These are phyloP conservation scores for Cryptocephalus primarius DNA, from an alignment of 2,888 invertebrate genomes.

Conservation along the genomic window DNA sequence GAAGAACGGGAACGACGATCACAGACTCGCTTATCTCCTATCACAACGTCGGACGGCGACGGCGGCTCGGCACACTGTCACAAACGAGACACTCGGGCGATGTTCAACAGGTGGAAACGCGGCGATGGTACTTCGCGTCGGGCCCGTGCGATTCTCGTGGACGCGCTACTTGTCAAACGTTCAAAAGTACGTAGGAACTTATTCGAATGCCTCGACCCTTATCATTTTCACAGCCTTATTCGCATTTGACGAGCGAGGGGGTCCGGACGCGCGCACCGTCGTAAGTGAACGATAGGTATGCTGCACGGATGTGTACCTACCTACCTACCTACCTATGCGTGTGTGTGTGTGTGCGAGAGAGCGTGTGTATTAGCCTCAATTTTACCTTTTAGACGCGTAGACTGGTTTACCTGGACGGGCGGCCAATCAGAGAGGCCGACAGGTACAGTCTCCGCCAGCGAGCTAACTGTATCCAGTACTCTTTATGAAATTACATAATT, in stretches of 20 bases:
- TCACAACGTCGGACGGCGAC: not conserved
- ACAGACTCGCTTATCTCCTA: constrained; percentile 1
- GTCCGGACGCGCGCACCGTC: constrained; percentile 3
- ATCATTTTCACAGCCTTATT: constrained; percentile 21
- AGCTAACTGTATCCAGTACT: too few species aligned
- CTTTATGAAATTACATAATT: too few species aligned
- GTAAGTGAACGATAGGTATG: too few species aligned
- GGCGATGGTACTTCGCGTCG: not conserved
- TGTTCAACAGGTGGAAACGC: not conserved
- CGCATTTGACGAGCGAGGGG: constrained; percentile 15
- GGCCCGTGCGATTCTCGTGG: not conserved
- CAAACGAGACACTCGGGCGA: not conserved
- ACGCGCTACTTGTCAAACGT: not conserved
- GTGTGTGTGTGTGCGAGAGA: constrained; percentile 13
- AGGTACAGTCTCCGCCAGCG: not conserved
- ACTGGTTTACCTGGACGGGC: constrained; percentile 33
- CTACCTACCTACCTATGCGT: too few species aligned
- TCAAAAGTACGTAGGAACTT: too few species aligned
- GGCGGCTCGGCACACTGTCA: constrained; percentile 4
- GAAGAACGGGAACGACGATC: constrained; percentile 2
- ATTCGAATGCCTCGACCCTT: too few species aligned
- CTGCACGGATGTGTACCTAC: too few species aligned
- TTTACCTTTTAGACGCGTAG: constrained; percentile 25
- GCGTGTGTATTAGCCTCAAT: constrained; percentile 27
- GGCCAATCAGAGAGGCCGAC: constrained; percentile 27